These are phyloP conservation scores for Leptinotarsa defecta DNA, from an alignment of 1,140 invertebrate genomes.

Conservation along the genomic window DNA sequence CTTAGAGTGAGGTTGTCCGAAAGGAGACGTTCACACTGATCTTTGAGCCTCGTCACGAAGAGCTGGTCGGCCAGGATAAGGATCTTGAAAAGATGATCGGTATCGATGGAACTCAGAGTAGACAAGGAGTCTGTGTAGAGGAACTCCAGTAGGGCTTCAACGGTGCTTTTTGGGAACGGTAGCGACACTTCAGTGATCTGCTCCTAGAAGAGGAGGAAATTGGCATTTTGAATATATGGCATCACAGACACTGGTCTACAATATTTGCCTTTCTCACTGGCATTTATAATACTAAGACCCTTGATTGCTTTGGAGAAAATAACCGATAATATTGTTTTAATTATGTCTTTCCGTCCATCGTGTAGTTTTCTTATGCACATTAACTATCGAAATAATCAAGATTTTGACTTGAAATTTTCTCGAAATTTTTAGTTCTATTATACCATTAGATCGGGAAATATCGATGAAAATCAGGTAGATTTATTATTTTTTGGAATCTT, in stretches of 20 bases:
- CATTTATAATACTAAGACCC: no score
- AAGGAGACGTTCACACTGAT: slow-evolving; percentile 69
- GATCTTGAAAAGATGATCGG: slow-evolving; percentile 67
- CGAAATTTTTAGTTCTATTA: not conserved
- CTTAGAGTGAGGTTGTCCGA: slow-evolving; percentile 66
- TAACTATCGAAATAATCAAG: no score
- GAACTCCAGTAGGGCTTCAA: slow-evolving; percentile 68
- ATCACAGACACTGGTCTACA: no score
- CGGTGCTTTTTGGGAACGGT: slow-evolving; percentile 49
- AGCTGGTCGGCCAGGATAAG: slow-evolving; percentile 73
- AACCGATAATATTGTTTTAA: no score
- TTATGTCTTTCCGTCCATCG: no score
- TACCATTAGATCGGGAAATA: no score
- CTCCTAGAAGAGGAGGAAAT: slow-evolving; percentile 34
- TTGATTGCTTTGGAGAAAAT: no score
- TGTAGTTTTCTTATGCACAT: no score
- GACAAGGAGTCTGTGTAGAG: slow-evolving; percentile 69
- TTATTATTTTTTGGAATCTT: no score
- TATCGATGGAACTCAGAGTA: slow-evolving; percentile 61
- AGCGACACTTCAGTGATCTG: slow-evolving; percentile 39
- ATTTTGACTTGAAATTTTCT: not conserved
- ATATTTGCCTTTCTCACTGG: no score
- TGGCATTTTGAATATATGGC: not conserved
- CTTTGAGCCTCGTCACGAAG: slow-evolving; percentile 66
- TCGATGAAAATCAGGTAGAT: no score